These are phyloP conservation scores for Carabus problematicus DNA, from an alignment of 2,888 invertebrate species.

Conservation along the genomic window DNA sequence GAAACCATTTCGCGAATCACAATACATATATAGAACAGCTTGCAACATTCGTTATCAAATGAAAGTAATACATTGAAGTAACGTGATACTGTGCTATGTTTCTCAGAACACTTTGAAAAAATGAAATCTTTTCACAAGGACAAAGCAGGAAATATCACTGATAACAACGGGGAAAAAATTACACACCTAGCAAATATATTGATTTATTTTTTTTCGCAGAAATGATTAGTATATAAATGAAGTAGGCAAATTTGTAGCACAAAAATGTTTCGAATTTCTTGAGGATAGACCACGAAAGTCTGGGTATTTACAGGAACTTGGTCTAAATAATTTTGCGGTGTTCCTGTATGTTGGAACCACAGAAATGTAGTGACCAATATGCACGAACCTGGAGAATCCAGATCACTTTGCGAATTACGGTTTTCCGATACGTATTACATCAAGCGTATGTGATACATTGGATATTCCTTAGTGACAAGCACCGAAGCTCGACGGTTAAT, in stretches of 20 bases:
- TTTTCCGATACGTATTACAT: not conserved
- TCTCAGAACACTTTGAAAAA: too few relatives aligned
- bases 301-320: not conserved
- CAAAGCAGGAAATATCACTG: too few relatives aligned
- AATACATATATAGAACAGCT: too few relatives aligned
- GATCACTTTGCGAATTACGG: conserved; percentile 2
- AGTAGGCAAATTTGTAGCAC: not conserved
- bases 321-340: not conserved
- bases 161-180: too few relatives aligned
- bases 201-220: too few relatives aligned
- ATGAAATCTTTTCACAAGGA: too few relatives aligned
- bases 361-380: not conserved
- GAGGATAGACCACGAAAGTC: not conserved
- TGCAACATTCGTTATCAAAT: too few relatives aligned
- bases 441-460: conserved; percentile 15
- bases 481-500: not conserved
- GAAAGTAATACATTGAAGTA: too few relatives aligned
- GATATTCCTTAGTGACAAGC: conserved; percentile 15
- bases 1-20: too few relatives aligned
- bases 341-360: not conserved
- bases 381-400: not conserved
- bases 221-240: too few relatives aligned
- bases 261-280: not conserved
- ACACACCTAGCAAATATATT: too few relatives aligned
- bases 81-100: too few relatives aligned